Base-by-base conservation (phyloP, 2,888 invertebrate genomes). In the Teleiodes luculella region DNA sequence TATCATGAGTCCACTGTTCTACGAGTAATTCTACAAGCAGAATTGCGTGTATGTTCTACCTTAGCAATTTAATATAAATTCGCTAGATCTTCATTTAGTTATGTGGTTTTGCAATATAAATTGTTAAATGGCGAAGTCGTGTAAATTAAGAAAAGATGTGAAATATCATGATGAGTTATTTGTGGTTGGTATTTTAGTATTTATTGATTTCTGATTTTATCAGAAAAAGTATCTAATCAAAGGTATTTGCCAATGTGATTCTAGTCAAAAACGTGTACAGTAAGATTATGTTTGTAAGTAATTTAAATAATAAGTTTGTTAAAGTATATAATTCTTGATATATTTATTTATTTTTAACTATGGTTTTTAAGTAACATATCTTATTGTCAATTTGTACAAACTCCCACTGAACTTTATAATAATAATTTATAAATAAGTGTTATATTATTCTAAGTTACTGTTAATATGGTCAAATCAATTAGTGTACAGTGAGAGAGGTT, bases 201-300 rank as follows among this genome's bases (percentile, higher is more conserved):
- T 41, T 3, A 20, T 41, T 39, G 16, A 10, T 16, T 16, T 14
- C 18, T 39, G 43, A 10, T 20, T n/a, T 20, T n/a, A 43, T 43
- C 14, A 41, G n/a, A 24, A 20, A n/a, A 3, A 24, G n/a, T 11
- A 41, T 5, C 3, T 10, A 43, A 33, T 8, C 24, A 43, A 4
- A 43, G 24, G 43, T 43, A 43, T 43, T 43, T 20, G 43, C 43
- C 43, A 43, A 43, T 43, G 43, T 43, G 43, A 43, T 43, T 43
- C 43, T 43, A 43, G 43, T 43, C 43, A 43, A 18, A 20, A 43
- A 24, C 24, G 24, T 39, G 13, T 8, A 20, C 24, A 24, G 20
- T 43, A 43, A 43, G 43, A 24, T 43, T 43, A 39, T 10, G 24
- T 43, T 10, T 20, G 3, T 33, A 33, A 6, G 10, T 33, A 33